Evolutionary conservation across 2,797 vertebrate species (phyloP).

Genomic region (Vespertilio murinus): DNA sequence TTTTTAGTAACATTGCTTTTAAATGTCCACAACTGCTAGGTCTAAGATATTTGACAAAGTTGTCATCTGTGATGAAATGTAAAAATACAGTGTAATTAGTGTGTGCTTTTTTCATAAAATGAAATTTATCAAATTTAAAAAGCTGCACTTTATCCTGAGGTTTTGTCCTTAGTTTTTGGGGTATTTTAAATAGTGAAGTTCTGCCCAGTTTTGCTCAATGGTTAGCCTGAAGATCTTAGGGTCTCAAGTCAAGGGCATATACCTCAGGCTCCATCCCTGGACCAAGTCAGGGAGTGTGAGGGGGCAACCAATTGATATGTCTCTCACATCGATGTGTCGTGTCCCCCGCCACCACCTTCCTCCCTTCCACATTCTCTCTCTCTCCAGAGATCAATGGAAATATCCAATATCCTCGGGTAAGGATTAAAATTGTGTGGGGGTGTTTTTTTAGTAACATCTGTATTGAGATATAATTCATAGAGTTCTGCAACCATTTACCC

Average conservation of each 20-base stretch:
- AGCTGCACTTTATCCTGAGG: background rate
- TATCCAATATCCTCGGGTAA: background rate
- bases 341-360: too few relatives aligned
- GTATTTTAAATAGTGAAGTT: conserved; percentile 39
- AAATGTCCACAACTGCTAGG: background rate
- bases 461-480: background rate
- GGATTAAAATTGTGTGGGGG: background rate
- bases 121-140: conserved; percentile 24
- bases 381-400: background rate
- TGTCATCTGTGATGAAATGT: conserved; percentile 15
- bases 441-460: background rate
- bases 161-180: conserved; percentile 3
- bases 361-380: too few relatives aligned
- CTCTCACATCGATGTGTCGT: background rate
- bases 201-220: background rate
- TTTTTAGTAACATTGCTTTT: background rate
- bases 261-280: background rate
- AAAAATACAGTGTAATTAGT: background rate
- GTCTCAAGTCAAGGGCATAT: background rate
- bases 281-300: background rate
- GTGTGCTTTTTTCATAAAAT: conserved; percentile 29
- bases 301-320: background rate
- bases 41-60: background rate
- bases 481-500: background rate
- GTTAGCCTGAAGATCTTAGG: background rate